Evolutionary conservation across 2,888 invertebrate genomes (phyloP).

Genomic region (Caenorhabditis sp.): DNA sequence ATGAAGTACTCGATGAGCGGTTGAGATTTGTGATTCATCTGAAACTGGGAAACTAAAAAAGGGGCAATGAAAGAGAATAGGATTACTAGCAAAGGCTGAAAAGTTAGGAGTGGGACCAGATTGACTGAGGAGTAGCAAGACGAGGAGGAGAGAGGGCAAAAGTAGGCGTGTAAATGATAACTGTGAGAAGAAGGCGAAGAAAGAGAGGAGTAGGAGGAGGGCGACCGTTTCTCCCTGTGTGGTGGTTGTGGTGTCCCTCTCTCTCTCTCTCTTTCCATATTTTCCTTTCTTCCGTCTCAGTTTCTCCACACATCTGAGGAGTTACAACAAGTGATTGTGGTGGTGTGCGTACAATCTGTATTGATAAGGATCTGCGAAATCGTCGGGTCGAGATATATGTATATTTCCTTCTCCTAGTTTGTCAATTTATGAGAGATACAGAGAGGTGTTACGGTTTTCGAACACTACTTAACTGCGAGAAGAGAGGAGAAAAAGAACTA

Average conservation of each 20-base stretch:
- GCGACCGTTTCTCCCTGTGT: conserved; percentile 20
- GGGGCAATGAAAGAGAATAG: neutral
- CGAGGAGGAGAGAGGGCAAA: conserved; percentile 44
- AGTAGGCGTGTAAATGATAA: conserved; percentile 65
- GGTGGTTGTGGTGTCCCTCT: neutral
- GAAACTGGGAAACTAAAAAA: neutral
- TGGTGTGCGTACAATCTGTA: conserved; percentile 20
- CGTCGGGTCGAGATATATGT: conserved; percentile 32
- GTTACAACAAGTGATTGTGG: conserved; percentile 61
- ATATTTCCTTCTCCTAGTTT: neutral
- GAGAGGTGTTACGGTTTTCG: conserved; percentile 50
- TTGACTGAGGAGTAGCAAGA: conserved; percentile 24
- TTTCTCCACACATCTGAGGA: conserved; percentile 37
- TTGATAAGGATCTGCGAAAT: conserved; percentile 62
- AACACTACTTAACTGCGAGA: conserved; percentile 4
- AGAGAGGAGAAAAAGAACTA: neutral
- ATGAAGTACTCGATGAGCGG: conserved; percentile 35
- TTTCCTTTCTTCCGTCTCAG: conserved; percentile 31
- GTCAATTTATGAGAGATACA: conserved; percentile 43
- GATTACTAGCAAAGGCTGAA: neutral
- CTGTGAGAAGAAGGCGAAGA: conserved; percentile 43
- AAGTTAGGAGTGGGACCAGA: conserved; percentile 7
- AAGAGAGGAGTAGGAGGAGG: conserved; percentile 21
- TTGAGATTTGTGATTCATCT: conserved; percentile 23
- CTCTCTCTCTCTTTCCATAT: neutral